Base-by-base conservation (phyloP, 1,140 invertebrate genomes). In the Diorhabda sublineata region DNA sequence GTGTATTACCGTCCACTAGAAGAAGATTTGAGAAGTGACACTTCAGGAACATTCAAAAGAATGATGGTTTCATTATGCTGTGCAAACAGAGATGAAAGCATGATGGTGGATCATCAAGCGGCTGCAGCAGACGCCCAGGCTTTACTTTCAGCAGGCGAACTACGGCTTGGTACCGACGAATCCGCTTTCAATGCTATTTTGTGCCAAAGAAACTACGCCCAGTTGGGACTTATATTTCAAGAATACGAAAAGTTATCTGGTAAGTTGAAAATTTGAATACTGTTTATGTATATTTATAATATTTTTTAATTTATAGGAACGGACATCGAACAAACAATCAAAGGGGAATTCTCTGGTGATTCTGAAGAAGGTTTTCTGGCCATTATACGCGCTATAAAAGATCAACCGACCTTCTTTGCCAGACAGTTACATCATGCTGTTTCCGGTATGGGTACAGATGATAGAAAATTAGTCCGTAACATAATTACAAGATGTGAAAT, bases 371-470 rank as follows among this genome's bases (percentile, higher is more conserved):
- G 87, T 41, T 80, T 92, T 43, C 77, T 90, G 62, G 88, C 88
- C 63, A 85, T 91, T 72, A 89, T 94, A 9, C 91, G 91, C 81
- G 91, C 90, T 75, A 90, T 92, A 1, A 87, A 89, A 75, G 94
- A 96, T 78, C 91, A 92, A 78, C 88, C 92, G 5, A 85, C 87
- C 45, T 98, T 94, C 82, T 98, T 97, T 83, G 96, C 96, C 4
- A 89, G 96, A 76, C 87, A 90, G 63, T 82, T 98, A 5, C 89
- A 97, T 79, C 89, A 92, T 75, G 89, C 92, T 3, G 96, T 98
- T 92, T 89, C 71, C 66, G 93, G 92, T 45, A 80, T 92, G 70
- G 94, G 94, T 69, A 97, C 95, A 0, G 89, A 91, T 73, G 95
- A 97, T 78, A 86, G 88, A 2, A 91, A 92, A 71, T 84, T 98